These are phyloP conservation scores for Brachionus asplanchnoidis DNA, from an alignment of 1,140 invertebrate genomes.

Conservation along the genomic window DNA sequence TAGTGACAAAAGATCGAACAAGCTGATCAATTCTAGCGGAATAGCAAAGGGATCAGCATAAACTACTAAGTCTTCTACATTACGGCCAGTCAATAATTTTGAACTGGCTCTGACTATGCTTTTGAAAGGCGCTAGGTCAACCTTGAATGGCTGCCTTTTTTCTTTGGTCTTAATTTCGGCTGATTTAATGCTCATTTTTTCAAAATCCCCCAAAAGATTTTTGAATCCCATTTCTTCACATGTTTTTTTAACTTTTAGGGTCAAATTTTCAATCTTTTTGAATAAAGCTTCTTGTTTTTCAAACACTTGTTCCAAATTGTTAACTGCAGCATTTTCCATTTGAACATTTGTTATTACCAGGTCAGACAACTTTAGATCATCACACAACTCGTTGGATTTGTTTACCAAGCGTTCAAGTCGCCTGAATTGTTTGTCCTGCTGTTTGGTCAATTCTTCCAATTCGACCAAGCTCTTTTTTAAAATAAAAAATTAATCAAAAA, in stretches of 20 bases:
- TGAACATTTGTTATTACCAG: background rate
- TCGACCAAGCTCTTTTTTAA: background rate
- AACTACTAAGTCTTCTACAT: conserved; percentile 11
- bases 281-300: conserved; percentile 5
- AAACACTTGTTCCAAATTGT: background rate
- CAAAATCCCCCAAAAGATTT: background rate
- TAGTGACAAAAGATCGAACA: background rate
- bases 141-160: background rate
- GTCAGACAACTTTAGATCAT: conserved; percentile 1
- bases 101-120: background rate
- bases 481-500: background rate
- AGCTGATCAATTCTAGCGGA: background rate
- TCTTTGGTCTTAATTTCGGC: background rate
- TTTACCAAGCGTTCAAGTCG: background rate
- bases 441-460: conserved; percentile 2
- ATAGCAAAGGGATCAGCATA: background rate
- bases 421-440: conserved; percentile 19
- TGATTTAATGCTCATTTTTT: background rate
- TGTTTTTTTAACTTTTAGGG: background rate
- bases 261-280: background rate
- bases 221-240: background rate
- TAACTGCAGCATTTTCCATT: background rate
- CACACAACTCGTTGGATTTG: conserved; percentile 31
- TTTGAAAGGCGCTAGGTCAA: conserved; percentile 9
- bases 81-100: background rate